Percentiles rank a stretch among this genome's conserved stretches.
These are phyloP conservation scores for Hyaena hyaena DNA, from an alignment of 2,113 vertebrate genomes.

Conservation along the genomic window DNA sequence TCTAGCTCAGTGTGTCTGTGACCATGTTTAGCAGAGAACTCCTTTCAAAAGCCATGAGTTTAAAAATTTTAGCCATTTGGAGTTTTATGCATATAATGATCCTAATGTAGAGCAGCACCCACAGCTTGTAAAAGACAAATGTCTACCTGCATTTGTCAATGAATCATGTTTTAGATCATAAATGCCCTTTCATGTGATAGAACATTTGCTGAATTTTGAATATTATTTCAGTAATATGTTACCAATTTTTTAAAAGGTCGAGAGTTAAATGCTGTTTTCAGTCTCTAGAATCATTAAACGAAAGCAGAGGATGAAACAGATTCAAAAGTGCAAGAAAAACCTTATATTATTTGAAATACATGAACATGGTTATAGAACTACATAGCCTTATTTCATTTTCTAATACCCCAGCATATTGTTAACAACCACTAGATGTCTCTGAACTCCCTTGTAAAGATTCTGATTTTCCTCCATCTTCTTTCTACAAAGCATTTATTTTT, in stretches of 20 bases:
- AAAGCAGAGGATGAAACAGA: constrained; percentile 33
- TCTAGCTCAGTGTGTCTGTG: constrained; percentile 24
- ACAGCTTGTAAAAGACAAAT: constrained; percentile 60
- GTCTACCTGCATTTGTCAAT: not conserved
- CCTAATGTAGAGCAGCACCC: constrained; percentile 17
- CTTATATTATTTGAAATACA: not conserved
- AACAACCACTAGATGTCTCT: constrained; percentile 88
- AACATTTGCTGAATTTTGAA: constrained; percentile 44
- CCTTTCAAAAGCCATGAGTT: constrained; percentile 46
- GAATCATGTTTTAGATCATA: constrained; percentile 44
- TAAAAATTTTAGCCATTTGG: constrained; percentile 13
- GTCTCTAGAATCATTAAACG: constrained; percentile 42
- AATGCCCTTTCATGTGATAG: constrained; percentile 17
- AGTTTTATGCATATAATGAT: not conserved
- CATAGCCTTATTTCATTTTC: constrained; percentile 24
- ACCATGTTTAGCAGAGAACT: constrained; percentile 32
- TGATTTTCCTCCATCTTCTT: constrained; percentile 74
- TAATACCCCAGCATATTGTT: not conserved
- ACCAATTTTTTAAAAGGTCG: constrained; percentile 52
- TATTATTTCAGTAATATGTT: constrained; percentile 63
- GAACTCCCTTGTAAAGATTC: constrained; percentile 78
- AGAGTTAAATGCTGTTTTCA: constrained; percentile 49
- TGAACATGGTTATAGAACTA: not conserved
- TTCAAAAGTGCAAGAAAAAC: constrained; percentile 56
- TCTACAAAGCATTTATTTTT: constrained; percentile 51